Base-by-base conservation (phyloP, 2,888 invertebrate species). In the Campopleginae sp. region DNA sequence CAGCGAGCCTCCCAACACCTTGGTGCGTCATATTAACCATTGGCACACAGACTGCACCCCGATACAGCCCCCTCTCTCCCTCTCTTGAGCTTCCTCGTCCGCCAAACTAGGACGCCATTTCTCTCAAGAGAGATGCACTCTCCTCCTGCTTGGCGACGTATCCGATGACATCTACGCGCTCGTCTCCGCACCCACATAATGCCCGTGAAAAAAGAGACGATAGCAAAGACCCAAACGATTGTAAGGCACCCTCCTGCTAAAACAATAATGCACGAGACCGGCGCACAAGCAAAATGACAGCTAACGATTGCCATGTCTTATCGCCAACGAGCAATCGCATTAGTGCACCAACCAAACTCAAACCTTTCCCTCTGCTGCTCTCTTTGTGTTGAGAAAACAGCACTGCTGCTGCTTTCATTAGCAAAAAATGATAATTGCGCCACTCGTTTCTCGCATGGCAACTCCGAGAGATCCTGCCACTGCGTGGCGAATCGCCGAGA, bases 371-470 rank as follows among this genome's bases (percentile, higher is more conserved):
- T 38, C 38, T 38, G 38, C 38, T 38, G 38, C 27, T 46, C 44
- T 63, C 7, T n/a, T 71, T n/a, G 54, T 8, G 63, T 8, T 19
- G 92, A 92, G 91, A 91, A 90, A 91, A 92, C 92, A 91, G 91
- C 90, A 91, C 91, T 92, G 91, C 91, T 92, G 91, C 83, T 88
- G 90, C 89, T 91, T 93, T 93, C 92, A 92, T 93, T 93, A 93
- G 91, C 90, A 92, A 91, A 91, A 92, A 92, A 92, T 27, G 51
- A 80, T 92, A 92, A 93, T 93, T 91, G 91, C 90, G 89, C 87
- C 87, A 89, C 90, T 89, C 88, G 89, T 89, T 85, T 82, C 75
- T 79, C 77, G 72, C 80, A 63, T 71, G 74, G 80, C 27, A 80
- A 68, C 80, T 33, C 17, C 54, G 46, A 61, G 61, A 77, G 31